phyloP scores from a whole-genome alignment of 2,888 invertebrate genomes.

The Lasioglossum calceatum region DNA sequence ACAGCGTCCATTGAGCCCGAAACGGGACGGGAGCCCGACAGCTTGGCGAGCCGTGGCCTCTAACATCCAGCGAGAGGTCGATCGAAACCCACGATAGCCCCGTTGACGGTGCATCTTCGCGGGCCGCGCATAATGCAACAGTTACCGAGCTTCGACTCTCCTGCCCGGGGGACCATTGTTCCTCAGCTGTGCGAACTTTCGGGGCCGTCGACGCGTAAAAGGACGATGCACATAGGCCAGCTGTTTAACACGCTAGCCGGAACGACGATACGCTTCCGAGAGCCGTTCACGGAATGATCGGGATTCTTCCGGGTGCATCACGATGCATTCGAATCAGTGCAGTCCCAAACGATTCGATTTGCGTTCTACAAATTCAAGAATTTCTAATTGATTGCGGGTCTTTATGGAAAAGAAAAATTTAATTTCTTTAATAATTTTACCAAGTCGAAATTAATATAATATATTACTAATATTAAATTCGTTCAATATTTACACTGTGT shows the following conservation, averaged over 20 bases:
- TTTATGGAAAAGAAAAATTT: no score
- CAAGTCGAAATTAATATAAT: no score
- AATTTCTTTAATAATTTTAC: no score
- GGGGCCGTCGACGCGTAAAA: constrained; percentile 42
- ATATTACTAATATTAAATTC: no score
- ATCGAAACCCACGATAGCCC: constrained; percentile 71
- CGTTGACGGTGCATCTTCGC: constrained; percentile 66
- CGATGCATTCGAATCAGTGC: background rate
- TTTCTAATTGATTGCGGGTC: no score
- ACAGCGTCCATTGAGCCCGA: constrained; percentile 41
- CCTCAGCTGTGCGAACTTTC: constrained; percentile 67
- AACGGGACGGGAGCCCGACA: constrained; percentile 28
- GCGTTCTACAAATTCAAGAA: background rate
- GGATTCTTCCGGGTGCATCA: background rate
- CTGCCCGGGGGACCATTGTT: constrained; percentile 62
- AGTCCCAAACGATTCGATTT: background rate
- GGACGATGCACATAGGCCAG: constrained; percentile 10
- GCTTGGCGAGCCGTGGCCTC: constrained; percentile 48
- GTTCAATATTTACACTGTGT: no score
- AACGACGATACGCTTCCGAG: background rate
- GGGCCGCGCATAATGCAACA: constrained; percentile 64
- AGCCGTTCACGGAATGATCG: background rate
- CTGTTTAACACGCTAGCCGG: constrained; percentile 7
- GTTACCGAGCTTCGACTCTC: constrained; percentile 53
- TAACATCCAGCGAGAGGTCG: constrained; percentile 65